These are phyloP conservation scores for Virgularia gustaviana DNA, from an alignment of 92 coral and sea anemone genomes.

Conservation along the genomic window DNA sequence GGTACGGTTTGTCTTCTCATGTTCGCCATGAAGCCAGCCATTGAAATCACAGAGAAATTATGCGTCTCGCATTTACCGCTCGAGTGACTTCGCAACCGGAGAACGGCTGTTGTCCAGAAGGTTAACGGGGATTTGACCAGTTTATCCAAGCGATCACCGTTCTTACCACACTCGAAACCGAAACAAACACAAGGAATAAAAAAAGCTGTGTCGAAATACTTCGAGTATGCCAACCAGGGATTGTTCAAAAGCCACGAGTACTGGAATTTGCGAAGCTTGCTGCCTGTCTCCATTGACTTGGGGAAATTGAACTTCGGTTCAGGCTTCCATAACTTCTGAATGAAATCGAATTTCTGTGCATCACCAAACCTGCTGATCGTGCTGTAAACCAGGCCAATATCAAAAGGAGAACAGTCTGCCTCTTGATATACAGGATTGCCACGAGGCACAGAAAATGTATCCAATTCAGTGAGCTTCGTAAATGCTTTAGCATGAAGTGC, in stretches of 20 bases:
- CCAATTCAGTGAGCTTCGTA: no score
- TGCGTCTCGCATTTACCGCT: no score
- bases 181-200: no score
- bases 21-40: no score
- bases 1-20: no score
- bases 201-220: no score
- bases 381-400: conserved; percentile 44
- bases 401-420: conserved; percentile 50
- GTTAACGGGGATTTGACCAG: conserved; percentile 39
- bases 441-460: neutral
- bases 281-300: conserved; percentile 16
- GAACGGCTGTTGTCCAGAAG: no score
- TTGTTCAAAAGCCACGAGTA: conserved; percentile 48
- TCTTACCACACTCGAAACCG: conserved; percentile 51
- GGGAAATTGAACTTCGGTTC: conserved; percentile 37
- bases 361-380: conserved; percentile 33
- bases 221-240: conserved; percentile 54
- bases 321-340: conserved; percentile 52
- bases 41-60: no score
- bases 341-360: conserved; percentile 45
- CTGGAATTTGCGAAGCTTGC: no score
- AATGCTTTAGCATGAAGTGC: no score
- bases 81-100: no score
- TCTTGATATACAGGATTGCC: conserved; percentile 41
- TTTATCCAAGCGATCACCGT: no score